phyloP scores from a whole-genome alignment of 2,797 vertebrate species.

The Streptopelia turtur region DNA sequence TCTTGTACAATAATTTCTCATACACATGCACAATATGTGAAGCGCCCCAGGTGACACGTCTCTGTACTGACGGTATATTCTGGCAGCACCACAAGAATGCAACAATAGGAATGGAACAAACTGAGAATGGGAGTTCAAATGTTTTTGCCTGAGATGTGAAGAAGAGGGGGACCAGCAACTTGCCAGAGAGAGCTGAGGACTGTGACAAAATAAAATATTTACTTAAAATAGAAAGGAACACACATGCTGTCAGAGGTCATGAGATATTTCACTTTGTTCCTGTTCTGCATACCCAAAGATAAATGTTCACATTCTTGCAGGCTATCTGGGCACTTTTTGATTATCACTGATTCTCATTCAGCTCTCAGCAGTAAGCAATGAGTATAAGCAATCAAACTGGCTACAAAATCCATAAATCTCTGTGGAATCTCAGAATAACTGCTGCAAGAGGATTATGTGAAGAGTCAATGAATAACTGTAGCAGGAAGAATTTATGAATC shows the following conservation, averaged over 20 bases:
- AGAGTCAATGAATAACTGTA: background rate
- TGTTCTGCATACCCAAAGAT: background rate
- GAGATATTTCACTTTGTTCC: background rate
- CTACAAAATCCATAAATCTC: background rate
- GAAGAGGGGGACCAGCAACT: background rate
- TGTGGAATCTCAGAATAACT: background rate
- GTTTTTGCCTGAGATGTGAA: background rate
- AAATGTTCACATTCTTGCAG: background rate
- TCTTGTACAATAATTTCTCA: background rate
- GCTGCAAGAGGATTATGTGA: background rate
- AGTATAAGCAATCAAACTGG: background rate
- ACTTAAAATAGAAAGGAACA: background rate
- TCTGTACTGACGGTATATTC: background rate
- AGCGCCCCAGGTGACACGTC: background rate
- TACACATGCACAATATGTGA: rapidly evolving
- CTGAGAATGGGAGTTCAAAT: background rate
- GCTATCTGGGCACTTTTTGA: background rate
- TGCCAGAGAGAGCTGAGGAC: background rate
- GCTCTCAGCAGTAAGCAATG: background rate
- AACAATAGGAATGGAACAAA: background rate
- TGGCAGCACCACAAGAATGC: background rate
- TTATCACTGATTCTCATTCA: background rate
- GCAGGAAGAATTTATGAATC: background rate
- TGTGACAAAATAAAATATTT: background rate
- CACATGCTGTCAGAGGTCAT: background rate